These are phyloP conservation scores for Rhopalosiphum maidis DNA, from an alignment of 1,140 invertebrate genomes.

Conservation along the genomic window DNA sequence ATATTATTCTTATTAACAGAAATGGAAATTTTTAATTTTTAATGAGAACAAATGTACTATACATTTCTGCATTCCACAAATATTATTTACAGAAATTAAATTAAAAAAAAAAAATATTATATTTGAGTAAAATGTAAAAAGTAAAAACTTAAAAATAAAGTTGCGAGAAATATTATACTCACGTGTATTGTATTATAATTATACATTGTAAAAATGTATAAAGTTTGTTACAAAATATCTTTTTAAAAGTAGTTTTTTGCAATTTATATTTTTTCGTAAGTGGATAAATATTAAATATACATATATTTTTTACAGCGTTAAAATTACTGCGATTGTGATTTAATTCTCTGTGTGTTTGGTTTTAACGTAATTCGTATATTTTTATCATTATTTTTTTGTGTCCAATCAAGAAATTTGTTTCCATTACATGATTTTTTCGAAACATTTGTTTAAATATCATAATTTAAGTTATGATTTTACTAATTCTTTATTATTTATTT, in stretches of 20 bases:
- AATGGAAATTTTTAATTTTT: not conserved
- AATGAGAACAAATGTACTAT: not conserved
- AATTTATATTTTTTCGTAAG: not conserved
- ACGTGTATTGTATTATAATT: not conserved
- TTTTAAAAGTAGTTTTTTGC: not conserved
- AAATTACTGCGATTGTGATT: too few species aligned
- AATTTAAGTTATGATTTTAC: too few species aligned
- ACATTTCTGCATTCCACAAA: not conserved
- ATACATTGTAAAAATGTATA: not conserved
- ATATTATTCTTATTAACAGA: not conserved
- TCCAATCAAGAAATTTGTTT: too few species aligned
- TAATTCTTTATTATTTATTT: too few species aligned
- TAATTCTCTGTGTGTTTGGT: too few species aligned
- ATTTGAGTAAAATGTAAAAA: not conserved
- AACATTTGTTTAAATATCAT: too few species aligned
- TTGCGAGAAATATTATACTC: not conserved
- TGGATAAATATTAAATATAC: too few species aligned
- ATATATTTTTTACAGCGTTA: too few species aligned
- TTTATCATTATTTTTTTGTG: too few species aligned
- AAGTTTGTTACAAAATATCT: not conserved
- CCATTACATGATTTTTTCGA: too few species aligned
- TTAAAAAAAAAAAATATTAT: not conserved
- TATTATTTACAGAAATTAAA: not conserved
- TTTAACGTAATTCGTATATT: too few species aligned
- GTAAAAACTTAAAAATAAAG: not conserved